Evolutionary conservation across 2,113 vertebrate genomes (phyloP).

Genomic region (Argyrosomus japonicus): DNA sequence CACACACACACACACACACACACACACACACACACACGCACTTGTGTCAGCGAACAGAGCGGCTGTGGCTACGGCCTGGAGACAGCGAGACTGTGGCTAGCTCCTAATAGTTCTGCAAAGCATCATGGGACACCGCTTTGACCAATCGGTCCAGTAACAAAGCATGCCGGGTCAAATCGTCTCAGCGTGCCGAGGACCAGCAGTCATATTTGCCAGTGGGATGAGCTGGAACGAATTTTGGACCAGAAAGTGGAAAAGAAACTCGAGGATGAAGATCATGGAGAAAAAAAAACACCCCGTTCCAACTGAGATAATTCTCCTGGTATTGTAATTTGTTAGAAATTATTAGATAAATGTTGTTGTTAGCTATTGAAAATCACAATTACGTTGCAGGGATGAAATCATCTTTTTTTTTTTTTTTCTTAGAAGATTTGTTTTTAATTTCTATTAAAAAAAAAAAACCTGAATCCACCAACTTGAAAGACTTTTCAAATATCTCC

Average conservation of each 20-base stretch:
- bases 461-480: not conserved
- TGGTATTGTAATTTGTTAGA: conserved; percentile 14
- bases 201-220: conserved; percentile 28
- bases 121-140: conserved; percentile 70
- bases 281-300: conserved; percentile 9
- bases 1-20: conserved; percentile 38
- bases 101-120: conserved; percentile 73
- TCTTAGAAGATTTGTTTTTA: no score
- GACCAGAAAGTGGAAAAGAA: conserved; percentile 44
- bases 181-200: conserved; percentile 26
- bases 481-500: not conserved
- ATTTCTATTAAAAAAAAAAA: no score
- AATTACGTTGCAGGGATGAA: not conserved
- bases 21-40: conserved; percentile 34
- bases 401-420: not conserved
- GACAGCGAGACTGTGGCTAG: conserved; percentile 75
- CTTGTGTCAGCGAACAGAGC: conserved; percentile 45
- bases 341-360: conserved; percentile 22
- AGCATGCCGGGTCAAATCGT: conserved; percentile 44
- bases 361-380: conserved; percentile 8
- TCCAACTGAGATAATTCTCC: conserved; percentile 36
- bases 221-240: conserved; percentile 45
- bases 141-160: conserved; percentile 63
- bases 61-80: conserved; percentile 72
- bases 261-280: conserved; percentile 10